Evolutionary conservation across 2,797 vertebrate species (phyloP), one percentile per base, ranked within the genome.

Genomic region (Gastrophryne carolinensis): DNA sequence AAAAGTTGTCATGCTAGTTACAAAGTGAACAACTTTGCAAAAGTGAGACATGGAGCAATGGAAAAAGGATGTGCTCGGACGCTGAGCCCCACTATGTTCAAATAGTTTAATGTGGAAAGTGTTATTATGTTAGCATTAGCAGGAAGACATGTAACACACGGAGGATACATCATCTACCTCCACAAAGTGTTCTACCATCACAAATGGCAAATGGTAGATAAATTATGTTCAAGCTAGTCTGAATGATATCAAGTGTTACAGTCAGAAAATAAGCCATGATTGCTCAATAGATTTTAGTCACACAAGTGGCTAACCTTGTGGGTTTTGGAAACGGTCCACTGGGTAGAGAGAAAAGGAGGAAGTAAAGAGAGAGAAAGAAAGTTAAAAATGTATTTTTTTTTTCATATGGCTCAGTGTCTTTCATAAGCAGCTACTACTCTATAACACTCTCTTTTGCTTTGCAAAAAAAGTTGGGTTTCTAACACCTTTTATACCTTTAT

Each of bases 251-350:
- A 17, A 17, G 8, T 17, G 5, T 21, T 12, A 2, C 19, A 13
- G 27, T 24, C 2, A 11, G 3, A 32, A 41, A 32, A 29, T 7
- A n/a, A 64, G 11, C 61, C 15, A 4, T 49, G 11, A 11, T n/a
- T 29, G 19, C 10, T 60, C 15, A 63, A 15, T 29, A 10, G 24
- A 64, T 29, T 47, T 64, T 49, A 13, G 11, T 11, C 30, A 17
- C 37, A 10, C 30, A 52, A 63, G 70, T 52, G 56, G 27, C 19
- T 50, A 27, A 60, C 26, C 41, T 35, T 60, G 54, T 71, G 68
- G 68, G 39, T 32, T 58, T 12, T 60, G 54, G 54, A 71, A 69
- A 50, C 34, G 15, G 17, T 63, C 60, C 60, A 66, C 34, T 66
- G 63, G 63, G 63, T 66, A 44, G 63, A 29, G 39, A 34, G 8